Percentiles rank a stretch among this genome's conserved stretches.
Conservation (phyloP, 2,797 vertebrate species). For the Eremophila alpestris region DNA sequence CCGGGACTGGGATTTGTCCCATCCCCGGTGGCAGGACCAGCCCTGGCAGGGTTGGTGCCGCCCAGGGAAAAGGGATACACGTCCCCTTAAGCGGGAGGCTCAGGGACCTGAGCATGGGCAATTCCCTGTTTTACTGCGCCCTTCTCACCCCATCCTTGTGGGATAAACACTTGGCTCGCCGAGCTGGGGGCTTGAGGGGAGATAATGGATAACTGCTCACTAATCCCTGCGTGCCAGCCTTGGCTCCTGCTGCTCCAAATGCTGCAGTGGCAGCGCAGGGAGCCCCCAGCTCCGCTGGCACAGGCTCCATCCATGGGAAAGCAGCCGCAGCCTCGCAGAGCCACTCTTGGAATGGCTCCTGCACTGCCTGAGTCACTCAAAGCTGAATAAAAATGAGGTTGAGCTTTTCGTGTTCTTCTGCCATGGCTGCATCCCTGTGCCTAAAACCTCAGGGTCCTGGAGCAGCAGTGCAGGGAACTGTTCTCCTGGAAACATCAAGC, state of each 20-base stretch:
- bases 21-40: not conserved
- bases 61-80: not conserved
- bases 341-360: not conserved
- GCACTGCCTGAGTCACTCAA: not conserved
- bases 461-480: not conserved
- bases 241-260: not conserved
- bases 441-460: not conserved
- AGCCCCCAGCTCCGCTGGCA: accelerated
- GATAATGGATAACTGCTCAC: not conserved
- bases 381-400: not conserved
- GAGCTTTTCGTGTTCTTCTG: not conserved
- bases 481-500: not conserved
- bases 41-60: not conserved
- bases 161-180: not conserved
- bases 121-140: not conserved
- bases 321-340: not conserved
- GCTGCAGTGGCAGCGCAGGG: not conserved
- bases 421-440: not conserved
- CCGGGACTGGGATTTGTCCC: not conserved
- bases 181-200: too few species aligned
- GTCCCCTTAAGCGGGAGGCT: accelerated
- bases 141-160: not conserved
- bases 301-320: not conserved
- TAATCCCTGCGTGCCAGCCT: accelerated
- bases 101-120: accelerated